Percentiles rank a stretch among this genome's conserved stretches.
Conservation (phyloP, 2,113 vertebrate species). For the Formicarius rufipectus region DNA sequence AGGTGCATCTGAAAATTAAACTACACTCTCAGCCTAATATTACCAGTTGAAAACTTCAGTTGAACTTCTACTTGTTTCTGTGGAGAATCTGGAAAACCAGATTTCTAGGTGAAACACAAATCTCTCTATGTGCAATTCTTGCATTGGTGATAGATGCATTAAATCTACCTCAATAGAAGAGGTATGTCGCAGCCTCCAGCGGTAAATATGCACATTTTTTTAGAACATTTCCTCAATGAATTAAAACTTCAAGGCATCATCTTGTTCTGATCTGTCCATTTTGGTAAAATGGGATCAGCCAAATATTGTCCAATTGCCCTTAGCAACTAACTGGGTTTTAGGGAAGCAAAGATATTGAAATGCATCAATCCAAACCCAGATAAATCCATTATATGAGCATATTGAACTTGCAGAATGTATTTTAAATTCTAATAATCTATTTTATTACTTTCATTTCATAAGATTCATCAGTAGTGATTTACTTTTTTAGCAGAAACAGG, state of each 20-base stretch:
- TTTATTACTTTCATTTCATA: neutral
- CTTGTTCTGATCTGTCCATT: neutral
- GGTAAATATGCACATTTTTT: neutral
- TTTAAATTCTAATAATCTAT: neutral
- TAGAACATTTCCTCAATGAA: neutral
- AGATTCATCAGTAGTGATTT: neutral
- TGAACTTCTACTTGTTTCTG: neutral
- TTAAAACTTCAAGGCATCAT: neutral
- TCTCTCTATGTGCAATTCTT: neutral
- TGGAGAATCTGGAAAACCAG: neutral
- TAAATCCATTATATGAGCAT: neutral
- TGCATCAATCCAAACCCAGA: neutral
- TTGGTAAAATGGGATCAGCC: neutral
- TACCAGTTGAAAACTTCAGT: neutral
- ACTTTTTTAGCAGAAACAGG: neutral
- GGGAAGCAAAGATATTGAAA: neutral
- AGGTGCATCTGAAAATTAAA: neutral
- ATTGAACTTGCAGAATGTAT: neutral
- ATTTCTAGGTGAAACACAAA: neutral
- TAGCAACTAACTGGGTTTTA: neutral
- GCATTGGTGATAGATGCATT: neutral
- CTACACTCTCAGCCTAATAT: neutral
- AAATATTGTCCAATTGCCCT: neutral
- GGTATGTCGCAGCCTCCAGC: slow-evolving; percentile 66
- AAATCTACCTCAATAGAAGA: neutral